Base-by-base conservation (phyloP, 2,797 vertebrate species). In the Typhlichthys subterraneus region DNA sequence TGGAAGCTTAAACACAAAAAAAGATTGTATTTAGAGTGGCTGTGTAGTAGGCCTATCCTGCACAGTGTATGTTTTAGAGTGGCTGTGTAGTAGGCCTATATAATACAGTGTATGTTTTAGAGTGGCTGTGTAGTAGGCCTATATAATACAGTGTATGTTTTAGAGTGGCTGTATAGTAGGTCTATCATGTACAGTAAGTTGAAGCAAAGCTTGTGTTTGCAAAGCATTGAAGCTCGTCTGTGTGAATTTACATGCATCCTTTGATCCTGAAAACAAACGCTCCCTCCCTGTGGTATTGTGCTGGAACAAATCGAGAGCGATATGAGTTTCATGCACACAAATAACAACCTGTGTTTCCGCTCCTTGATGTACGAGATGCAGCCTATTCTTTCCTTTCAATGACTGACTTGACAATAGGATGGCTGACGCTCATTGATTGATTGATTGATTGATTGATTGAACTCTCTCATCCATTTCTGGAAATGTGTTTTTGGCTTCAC, bases 171-270 rank as follows among this genome's bases (percentile, higher is more conserved):
- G 19, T 19, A 2, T 19, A 19, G 19, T 2, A 2, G 19, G 19
- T 2, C 19, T 19, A 17, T 17, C 17, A 19, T 19, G 9, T 47
- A 47, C 3, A 12, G 5, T 14, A 52, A 6, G 15, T 4, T 11
- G 13, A 1, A 11, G 42, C 13, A 10, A 0, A 38, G 7, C 6
- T 31, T 50, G 47, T 60, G 33, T 23, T 23, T 23, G 31, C 14
- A 29, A 55, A 3, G 47, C 52, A 42, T 53, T 10, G 10, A 71
- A 75, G 70, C 70, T 86, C 85, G 81, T 82, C 77, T 86, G 80
- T 56, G 12, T 57, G 61, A 50, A 69, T 64, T 46, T 75, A 75
- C 65, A 67, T 61, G 59, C 64, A 45, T 67, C 65, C 72, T 75
- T 77, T 80, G 62, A 83, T 76, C 70, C 65, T 31, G 33, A 57